These are phyloP conservation scores for Drosophila kurseongensis DNA, from an alignment of 1,140 invertebrate genomes.

Conservation along the genomic window DNA sequence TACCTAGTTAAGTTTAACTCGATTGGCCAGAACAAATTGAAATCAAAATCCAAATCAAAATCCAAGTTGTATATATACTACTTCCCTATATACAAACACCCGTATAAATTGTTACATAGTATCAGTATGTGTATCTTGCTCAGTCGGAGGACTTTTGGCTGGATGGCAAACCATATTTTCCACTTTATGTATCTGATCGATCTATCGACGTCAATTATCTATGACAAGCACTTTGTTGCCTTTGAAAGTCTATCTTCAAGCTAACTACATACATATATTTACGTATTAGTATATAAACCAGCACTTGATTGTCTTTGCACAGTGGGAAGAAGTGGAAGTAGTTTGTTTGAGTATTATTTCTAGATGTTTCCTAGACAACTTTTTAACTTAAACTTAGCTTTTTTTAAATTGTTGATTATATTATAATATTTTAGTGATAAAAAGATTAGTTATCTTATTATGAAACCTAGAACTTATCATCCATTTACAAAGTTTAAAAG, in stretches of 20 bases:
- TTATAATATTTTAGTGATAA: background rate
- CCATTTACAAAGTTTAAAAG: background rate
- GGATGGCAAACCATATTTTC: conserved; percentile 19
- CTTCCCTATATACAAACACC: conserved; percentile 10
- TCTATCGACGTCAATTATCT: conserved; percentile 61
- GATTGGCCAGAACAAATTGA: conserved; percentile 18
- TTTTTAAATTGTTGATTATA: background rate
- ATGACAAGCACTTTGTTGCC: conserved; percentile 62
- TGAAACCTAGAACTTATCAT: background rate
- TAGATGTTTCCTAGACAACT: background rate
- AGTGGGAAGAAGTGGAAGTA: conserved; percentile 1
- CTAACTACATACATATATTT: conserved; percentile 7
- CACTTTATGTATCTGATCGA: conserved; percentile 38
- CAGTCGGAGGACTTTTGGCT: conserved; percentile 44
- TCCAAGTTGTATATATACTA: conserved; percentile 43
- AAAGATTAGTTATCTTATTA: background rate
- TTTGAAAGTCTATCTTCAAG: conserved; percentile 19
- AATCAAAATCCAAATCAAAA: conserved; percentile 4
- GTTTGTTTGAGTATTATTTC: background rate
- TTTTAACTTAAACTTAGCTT: background rate
- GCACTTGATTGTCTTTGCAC: conserved; percentile 1
- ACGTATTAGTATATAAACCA: background rate
- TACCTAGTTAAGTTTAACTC: conserved; percentile 16
- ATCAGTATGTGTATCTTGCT: conserved; percentile 41
- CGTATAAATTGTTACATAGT: conserved; percentile 17